phyloP scores from a whole-genome alignment of 2,888 invertebrate species.

The Heliconius cydno region DNA sequence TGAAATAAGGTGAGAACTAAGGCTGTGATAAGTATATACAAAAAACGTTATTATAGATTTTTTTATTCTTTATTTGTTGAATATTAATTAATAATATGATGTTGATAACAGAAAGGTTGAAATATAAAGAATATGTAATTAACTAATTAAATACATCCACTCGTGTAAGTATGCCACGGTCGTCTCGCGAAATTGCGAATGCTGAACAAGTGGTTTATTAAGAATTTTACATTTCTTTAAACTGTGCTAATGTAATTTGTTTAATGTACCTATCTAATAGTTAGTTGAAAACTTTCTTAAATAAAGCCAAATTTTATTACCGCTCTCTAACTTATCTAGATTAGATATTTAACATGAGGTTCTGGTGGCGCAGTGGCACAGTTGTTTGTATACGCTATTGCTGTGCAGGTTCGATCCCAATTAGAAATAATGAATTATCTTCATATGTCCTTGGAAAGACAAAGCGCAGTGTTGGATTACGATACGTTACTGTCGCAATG shows the following conservation, averaged over 20 bases:
- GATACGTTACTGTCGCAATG: too few relatives aligned
- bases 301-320: neutral
- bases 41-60: too few relatives aligned
- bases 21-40: too few relatives aligned
- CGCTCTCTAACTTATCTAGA: neutral
- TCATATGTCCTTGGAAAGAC: neutral
- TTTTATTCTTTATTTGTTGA: neutral
- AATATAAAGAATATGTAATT: conserved; percentile 15
- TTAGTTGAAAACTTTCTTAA: neutral
- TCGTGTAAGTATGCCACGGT: conserved; percentile 27
- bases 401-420: neutral
- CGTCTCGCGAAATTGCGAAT: conserved; percentile 33
- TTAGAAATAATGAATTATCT: neutral
- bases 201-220: conserved; percentile 11
- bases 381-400: too few relatives aligned
- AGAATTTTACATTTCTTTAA: conserved; percentile 10
- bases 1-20: neutral
- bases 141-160: conserved; percentile 8
- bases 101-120: conserved; percentile 1
- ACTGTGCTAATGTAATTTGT: neutral
- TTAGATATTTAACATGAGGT: neutral
- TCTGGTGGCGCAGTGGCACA: neutral
- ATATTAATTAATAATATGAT: neutral
- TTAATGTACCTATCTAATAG: neutral
- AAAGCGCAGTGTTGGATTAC: neutral